These are phyloP conservation scores for Pomacea canaliculata DNA, from an alignment of 2,888 invertebrate species.

Conservation along the genomic window DNA sequence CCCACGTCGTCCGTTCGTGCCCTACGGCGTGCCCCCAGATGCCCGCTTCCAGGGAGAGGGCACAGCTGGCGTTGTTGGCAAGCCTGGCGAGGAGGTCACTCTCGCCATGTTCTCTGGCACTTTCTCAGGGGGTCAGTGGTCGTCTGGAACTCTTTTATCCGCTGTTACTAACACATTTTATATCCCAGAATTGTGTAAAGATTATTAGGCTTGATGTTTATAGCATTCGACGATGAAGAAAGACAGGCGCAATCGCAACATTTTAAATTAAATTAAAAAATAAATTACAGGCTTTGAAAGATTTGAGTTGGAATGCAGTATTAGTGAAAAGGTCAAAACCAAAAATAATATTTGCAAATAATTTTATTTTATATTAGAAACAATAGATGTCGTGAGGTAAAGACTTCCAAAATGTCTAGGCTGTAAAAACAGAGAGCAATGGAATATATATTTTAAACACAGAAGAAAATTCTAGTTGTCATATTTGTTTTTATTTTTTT, in stretches of 20 bases:
- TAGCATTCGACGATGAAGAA: no score
- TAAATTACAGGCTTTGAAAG: neutral
- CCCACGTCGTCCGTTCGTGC: conserved; percentile 44
- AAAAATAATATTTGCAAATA: no score
- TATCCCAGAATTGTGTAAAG: no score
- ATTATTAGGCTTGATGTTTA: no score
- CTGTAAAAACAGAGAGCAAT: no score
- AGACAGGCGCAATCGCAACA: no score
- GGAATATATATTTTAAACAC: no score
- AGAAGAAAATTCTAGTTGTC: no score
- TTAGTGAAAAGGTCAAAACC: neutral
- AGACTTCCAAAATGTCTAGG: neutral
- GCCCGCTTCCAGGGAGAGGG: conserved; percentile 48
- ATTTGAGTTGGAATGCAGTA: neutral
- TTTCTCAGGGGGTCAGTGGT: conserved; percentile 39
- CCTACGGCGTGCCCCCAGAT: conserved; percentile 48
- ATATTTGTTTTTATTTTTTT: neutral
- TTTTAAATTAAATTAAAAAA: no score
- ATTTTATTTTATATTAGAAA: neutral
- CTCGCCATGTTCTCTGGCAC: conserved; percentile 45
- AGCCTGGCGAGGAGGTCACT: conserved; percentile 45
- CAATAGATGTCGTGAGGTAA: neutral
- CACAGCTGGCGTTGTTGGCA: conserved; percentile 48
- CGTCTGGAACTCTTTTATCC: neutral
- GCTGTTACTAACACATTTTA: no score